These are phyloP conservation scores for Eurypyga helias DNA, from an alignment of 2,113 vertebrate genomes.

Conservation along the genomic window DNA sequence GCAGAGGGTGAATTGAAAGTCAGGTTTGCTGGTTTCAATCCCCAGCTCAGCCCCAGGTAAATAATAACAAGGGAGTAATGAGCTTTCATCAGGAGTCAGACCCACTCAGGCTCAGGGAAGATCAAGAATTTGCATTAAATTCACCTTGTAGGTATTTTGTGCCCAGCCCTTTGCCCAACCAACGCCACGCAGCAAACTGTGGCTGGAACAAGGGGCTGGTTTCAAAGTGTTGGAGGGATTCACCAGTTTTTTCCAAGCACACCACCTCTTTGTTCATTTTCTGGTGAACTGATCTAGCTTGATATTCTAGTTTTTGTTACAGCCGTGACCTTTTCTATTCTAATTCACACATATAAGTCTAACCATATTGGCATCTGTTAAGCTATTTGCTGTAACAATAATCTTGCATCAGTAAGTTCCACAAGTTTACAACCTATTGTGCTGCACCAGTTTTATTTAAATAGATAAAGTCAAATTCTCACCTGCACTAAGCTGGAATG, in stretches of 20 bases:
- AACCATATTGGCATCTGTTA: slow-evolving; percentile 14
- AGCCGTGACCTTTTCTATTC: slow-evolving; percentile 42
- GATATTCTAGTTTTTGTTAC: not conserved
- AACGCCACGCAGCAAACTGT: not conserved
- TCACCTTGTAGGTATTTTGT: slow-evolving; percentile 18
- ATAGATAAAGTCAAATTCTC: slow-evolving; percentile 60
- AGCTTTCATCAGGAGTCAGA: not conserved
- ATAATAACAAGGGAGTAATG: not conserved
- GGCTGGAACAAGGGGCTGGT: slow-evolving; percentile 4
- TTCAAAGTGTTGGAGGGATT: slow-evolving; percentile 25
- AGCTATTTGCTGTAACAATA: slow-evolving; percentile 2
- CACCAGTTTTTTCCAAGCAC: not conserved
- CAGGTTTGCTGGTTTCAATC: not conserved
- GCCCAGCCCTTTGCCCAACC: slow-evolving; percentile 18
- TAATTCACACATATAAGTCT: not conserved
- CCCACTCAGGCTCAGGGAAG: not conserved
- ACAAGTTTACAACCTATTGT: not conserved
- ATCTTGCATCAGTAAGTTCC: not conserved
- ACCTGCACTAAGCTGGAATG: slow-evolving; percentile 50
- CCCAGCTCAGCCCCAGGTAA: not conserved
- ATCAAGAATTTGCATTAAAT: slow-evolving; percentile 40
- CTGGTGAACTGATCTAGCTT: not conserved
- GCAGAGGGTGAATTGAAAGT: not conserved
- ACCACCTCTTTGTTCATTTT: not conserved
- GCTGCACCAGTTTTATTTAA: slow-evolving; percentile 4